A percentile compares a stretch with the other conserved stretches of the same genome.
These are phyloP conservation scores for Troides helena DNA, from an alignment of 2,888 invertebrate genomes.

Conservation along the genomic window DNA sequence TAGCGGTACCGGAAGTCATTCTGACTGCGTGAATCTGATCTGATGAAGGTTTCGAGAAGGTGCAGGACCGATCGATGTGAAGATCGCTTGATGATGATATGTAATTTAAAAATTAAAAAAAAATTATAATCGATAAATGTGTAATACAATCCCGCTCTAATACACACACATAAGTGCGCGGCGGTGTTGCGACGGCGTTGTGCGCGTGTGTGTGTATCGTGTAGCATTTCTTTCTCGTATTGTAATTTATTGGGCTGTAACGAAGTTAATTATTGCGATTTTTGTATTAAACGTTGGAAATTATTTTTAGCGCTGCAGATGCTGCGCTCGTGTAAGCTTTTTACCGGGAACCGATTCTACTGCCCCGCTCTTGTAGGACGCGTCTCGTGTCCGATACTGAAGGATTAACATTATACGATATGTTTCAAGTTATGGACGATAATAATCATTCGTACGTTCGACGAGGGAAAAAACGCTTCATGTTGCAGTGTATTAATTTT, in stretches of 20 bases:
- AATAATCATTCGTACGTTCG: conserved; percentile 10
- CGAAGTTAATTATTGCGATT: conserved; percentile 80
- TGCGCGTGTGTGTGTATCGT: conserved; percentile 54
- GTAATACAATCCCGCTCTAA: no score
- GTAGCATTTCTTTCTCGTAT: conserved; percentile 77
- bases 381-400: conserved; percentile 43
- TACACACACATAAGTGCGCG: conserved; percentile 33
- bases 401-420: conserved; percentile 29
- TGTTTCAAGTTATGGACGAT: conserved; percentile 28
- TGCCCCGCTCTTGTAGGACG: conserved; percentile 43
- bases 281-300: conserved; percentile 80
- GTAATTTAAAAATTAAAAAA: no score
- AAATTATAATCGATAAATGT: no score
- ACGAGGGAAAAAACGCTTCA: conserved; percentile 2
- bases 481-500: not conserved
- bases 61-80: no score
- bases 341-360: conserved; percentile 60
- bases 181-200: conserved; percentile 23
- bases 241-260: conserved; percentile 80
- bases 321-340: conserved; percentile 51
- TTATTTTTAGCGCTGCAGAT: conserved; percentile 76
- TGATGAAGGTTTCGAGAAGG: no score
- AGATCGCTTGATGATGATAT: no score
- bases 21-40: no score
- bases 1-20: no score